Base-by-base conservation (phyloP, 2,113 vertebrate genomes). In the Neolamprologus ventralis region DNA sequence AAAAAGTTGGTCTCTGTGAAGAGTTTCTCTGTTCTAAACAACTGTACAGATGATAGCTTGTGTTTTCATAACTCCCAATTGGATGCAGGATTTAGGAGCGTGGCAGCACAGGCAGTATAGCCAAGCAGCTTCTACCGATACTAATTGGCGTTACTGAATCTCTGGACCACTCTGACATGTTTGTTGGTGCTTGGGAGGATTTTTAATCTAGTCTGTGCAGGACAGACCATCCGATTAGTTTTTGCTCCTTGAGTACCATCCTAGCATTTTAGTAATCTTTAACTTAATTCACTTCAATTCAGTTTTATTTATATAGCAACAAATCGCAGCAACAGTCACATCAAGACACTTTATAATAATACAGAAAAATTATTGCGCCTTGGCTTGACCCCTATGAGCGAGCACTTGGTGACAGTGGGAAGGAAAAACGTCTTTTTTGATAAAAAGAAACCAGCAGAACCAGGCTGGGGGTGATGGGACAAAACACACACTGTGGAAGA, bases 331-430 rank as follows among this genome's bases (percentile, higher is more conserved):
- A 65, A 37, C 31, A 37, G 31, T 65, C 60, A 37, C 31, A 65
- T 65, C 17, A 65, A 68, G 63, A 37, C 33, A 37, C 63, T 68
- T 68, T 68, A 68, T 12, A 40, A 13, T 68, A 21, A 68, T 68
- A 37, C 33, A 40, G 11, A 37, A 0, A 37, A 60, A 33, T 60
- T 0, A 60, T 2, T 60, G 28, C 9, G 0, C 57, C 57, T 60
- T 33, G 28, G 57, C 16, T 60, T 68, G 33, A 40, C 63, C 33
- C 19, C 63, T 68, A 13, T 40, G 63, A 68, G 19, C 7, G 3
- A 68, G 19, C 19, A 68, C 63, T 40, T 37, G 33, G 63, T 37
- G 19, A 68, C 33, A 68, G 63, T 40, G 63, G 63, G 63, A 68
- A 68, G 33, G 33, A 40, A 68, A 68, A 68, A 68, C 3, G 0